These are phyloP conservation scores for Cyclargus thomasi DNA, from an alignment of 1,140 invertebrate genomes.

Conservation along the genomic window DNA sequence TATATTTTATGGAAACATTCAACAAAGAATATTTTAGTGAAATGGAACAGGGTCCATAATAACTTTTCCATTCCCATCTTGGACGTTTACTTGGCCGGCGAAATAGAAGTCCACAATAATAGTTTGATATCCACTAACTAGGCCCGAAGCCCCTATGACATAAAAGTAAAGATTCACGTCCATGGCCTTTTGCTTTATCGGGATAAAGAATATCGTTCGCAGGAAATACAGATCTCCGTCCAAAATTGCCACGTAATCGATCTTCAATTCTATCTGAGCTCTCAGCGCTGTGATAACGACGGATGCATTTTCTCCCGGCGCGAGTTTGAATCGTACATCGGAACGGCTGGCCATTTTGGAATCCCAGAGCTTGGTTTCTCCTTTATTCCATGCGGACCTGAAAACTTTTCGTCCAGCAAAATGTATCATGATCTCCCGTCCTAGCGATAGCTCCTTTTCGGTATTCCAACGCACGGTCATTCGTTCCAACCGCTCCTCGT, in stretches of 20 bases:
- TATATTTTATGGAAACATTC: too few species aligned
- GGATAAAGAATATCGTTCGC: not conserved
- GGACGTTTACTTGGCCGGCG: not conserved
- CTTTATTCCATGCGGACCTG: not conserved
- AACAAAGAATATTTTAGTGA: not conserved
- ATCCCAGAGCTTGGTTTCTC: not conserved
- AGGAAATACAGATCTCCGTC: not conserved
- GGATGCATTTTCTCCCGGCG: not conserved
- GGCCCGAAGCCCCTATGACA: not conserved
- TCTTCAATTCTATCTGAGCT: not conserved
- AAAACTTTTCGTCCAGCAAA: not conserved
- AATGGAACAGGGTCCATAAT: not conserved
- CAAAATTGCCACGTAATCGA: not conserved
- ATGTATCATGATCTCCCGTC: not conserved
- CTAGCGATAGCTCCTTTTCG: not conserved
- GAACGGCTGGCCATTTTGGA: not conserved
- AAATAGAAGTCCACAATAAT: not conserved
- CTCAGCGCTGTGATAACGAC: not conserved
- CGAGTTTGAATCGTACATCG: not conserved
- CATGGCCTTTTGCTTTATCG: not conserved
- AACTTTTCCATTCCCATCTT: not conserved
- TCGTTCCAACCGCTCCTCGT: not conserved
- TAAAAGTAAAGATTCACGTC: not conserved
- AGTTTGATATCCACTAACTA: not conserved
- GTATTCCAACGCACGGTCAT: not conserved